These are phyloP conservation scores for Chrysemys picta DNA, from an alignment of 2,113 vertebrate species.

Conservation along the genomic window DNA sequence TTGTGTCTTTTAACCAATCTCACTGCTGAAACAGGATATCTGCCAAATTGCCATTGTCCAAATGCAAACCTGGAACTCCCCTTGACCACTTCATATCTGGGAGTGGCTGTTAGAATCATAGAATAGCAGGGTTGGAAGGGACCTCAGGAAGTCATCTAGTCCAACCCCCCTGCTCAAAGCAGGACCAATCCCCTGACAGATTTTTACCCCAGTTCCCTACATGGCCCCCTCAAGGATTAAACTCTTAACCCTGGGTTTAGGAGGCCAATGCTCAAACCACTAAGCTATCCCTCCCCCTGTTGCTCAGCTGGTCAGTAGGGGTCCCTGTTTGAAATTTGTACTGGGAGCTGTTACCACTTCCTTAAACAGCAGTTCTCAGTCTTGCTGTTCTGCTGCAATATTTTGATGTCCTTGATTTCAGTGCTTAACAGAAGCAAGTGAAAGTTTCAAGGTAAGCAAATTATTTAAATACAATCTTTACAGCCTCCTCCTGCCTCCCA, in stretches of 20 bases:
- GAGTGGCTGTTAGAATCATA: not conserved
- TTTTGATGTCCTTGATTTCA: not conserved
- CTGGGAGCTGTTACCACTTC: not conserved
- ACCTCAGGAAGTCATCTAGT: no score
- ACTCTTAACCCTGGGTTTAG: no score
- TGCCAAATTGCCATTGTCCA: not conserved
- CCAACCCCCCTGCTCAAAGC: no score
- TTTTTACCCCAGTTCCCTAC: no score
- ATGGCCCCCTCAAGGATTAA: no score
- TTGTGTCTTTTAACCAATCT: not conserved
- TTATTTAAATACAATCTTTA: not conserved
- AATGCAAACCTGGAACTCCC: not conserved
- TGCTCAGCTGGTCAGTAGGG: not conserved
- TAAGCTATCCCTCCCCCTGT: no score
- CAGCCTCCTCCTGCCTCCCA: not conserved
- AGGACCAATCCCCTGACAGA: no score
- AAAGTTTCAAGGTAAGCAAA: not conserved
- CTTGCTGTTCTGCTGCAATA: not conserved
- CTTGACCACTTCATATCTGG: not conserved
- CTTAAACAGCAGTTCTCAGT: not conserved
- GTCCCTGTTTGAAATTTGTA: not conserved
- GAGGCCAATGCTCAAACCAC: no score
- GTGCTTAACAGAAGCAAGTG: not conserved
- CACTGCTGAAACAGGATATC: not conserved
- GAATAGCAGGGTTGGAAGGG: no score